Base-by-base conservation (phyloP, 2,113 vertebrate species). In the Nerophis lumbriciformis region DNA sequence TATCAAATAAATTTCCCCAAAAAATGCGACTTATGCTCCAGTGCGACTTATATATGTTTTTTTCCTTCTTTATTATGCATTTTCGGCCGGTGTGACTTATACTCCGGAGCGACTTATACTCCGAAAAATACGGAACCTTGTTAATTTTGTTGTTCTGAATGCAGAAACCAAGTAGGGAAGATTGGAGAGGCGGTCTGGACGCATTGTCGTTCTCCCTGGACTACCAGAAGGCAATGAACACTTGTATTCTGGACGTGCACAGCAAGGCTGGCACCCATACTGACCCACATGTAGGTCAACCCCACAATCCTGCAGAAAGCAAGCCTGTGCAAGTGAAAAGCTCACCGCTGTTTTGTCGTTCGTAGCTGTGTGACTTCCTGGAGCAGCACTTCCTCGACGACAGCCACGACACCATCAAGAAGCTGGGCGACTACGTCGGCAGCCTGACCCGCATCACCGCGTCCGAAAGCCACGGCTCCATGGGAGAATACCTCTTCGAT, bases 401-500 rank as follows among this genome's bases (percentile, higher is more conserved):
- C 76, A 89, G 87, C 75, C 82, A 90, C 3, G 87, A 90, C 3
- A 79, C 79, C 75, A 88, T 90, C 69, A 90, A 91, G 79, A 85
- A 80, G 59, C 77, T 91, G 51, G 88, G 89, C 0, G 88, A 91
- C 42, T 75, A 88, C 48, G 4, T 71, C 0, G 62, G 85, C 66
- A 90, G 82, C 42, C 78, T 91, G 66, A 70, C 71, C 16, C 82
- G 82, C 21, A 63, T 91, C 38, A 63, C 64, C 8, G 51, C 74
- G 0, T 79, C 83, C 2, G 86, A 87, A 39, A 59, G 70, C 0
- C 63, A 85, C 0, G 84, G 83, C 1, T 0, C 65, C 19, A 85
- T 91, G 88, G 90, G 87, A 73, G 90, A 91, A 72, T 91, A 91
- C 72, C 87, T 90, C 53, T 91, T 91, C 60, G 89, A 91, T 71